A percentile compares a stretch with the other conserved stretches of the same genome.
Conservation (phyloP, 2,888 invertebrate species). For the Diarsia mendica region DNA sequence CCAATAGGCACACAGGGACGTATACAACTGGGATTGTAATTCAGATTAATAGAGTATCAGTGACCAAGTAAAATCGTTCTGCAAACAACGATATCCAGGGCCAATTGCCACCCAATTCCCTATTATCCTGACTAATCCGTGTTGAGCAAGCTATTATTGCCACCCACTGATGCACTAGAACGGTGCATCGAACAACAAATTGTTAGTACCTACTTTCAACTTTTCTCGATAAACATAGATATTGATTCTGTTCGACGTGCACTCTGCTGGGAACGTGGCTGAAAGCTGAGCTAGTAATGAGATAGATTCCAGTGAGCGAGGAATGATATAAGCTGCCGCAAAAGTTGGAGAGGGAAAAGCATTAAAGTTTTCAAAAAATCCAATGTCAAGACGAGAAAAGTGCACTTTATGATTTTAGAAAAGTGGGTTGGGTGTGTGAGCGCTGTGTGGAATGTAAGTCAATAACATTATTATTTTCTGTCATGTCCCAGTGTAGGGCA, state of each 20-base stretch:
- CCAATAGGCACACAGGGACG: too few relatives aligned
- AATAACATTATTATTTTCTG: too few relatives aligned
- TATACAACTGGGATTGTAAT: too few relatives aligned
- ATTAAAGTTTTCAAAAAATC: neutral
- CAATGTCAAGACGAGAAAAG: neutral
- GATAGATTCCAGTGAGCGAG: conserved; percentile 2
- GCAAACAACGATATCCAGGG: neutral
- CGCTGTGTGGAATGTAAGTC: neutral
- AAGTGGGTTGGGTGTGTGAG: too few relatives aligned
- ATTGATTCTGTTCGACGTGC: conserved; percentile 40
- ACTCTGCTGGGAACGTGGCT: conserved; percentile 30
- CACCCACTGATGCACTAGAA: conserved; percentile 6
- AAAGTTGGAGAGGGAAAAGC: neutral
- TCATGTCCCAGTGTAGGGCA: too few relatives aligned
- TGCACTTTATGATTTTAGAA: neutral
- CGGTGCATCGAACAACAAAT: conserved; percentile 2
- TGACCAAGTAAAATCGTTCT: neutral
- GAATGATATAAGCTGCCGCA: conserved; percentile 4
- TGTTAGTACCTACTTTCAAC: neutral
- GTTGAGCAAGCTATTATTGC: neutral
- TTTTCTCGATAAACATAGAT: conserved; percentile 26
- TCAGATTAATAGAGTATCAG: too few relatives aligned
- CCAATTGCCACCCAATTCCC: neutral
- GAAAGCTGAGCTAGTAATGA: conserved; percentile 37
- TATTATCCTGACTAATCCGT: neutral